Base-by-base conservation (phyloP, 1,140 invertebrate genomes). In the Bombyx mori region DNA sequence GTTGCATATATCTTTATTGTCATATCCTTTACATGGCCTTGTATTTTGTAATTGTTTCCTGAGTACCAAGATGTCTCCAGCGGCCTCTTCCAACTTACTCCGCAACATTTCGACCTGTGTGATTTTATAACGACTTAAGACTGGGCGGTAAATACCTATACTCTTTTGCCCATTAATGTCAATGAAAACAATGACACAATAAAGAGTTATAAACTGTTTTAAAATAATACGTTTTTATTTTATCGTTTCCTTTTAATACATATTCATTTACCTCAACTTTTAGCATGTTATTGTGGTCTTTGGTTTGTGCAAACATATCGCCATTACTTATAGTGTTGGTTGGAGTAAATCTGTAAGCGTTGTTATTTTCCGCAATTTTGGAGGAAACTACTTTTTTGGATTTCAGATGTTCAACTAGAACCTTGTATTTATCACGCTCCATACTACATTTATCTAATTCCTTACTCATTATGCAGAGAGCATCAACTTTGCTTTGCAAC, bases 401-500 rank as follows among this genome's bases (percentile, higher is more conserved):
- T 69, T 93, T 90, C 22, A 95, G 82, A 62, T 96, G 94, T 76
- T 96, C 94, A 3, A 94, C 93, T 89, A 96, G 91, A 22, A 95
- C 74, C 79, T 94, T 95, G 68, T 93, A 96, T 72, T 94, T 92
- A 79, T 97, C 94, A 51, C 93, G 82, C 73, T 97, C 94, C 60
- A 90, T 91, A 61, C 92, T 91, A 77, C 93, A 94, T 83, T 94
- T 91, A 61, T 95, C 92, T 50, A 96, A 79, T 72, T 96, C 94
- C 70, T 93, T 90, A 58, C 90, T 94, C 69, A 96, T 83, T 55
- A 95, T 94, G 4, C 91, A 80, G 47, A 96, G 69, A 5, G 94
- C 94, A 82, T 96, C 94, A 47, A 92, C 90, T 85, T 96, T 96
- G 70, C 94, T 93, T 70, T 95, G 91, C 44, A 96, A 79, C 78